Evolutionary conservation across 2,797 vertebrate species (phyloP).

Genomic region (Pitangus sulphuratus): DNA sequence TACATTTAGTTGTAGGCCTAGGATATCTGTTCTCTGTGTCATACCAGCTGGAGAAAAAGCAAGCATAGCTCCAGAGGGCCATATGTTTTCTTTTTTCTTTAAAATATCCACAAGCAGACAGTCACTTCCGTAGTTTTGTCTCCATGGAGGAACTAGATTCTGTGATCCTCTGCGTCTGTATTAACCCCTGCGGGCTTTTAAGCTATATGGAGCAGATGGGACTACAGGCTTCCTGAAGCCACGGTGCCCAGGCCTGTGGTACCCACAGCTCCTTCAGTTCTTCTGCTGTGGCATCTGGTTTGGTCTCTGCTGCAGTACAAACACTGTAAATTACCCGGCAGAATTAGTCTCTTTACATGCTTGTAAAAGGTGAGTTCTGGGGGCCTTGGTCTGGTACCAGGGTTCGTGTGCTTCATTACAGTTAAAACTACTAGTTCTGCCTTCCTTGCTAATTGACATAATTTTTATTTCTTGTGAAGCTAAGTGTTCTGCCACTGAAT

Average conservation of each 20-base stretch:
- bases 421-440: background rate
- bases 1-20: background rate
- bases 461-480: background rate
- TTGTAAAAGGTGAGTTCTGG: background rate
- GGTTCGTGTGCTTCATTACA: background rate
- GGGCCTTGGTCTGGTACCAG: background rate
- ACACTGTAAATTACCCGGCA: background rate
- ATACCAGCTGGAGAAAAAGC: slow-evolving; percentile 1
- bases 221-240: background rate
- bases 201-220: background rate
- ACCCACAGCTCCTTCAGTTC: background rate
- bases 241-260: accelerated
- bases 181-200: background rate
- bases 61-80: slow-evolving; percentile 19
- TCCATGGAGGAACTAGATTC: background rate
- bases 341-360: background rate
- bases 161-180: background rate
- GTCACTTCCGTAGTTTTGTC: slow-evolving; percentile 43
- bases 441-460: background rate
- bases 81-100: slow-evolving; percentile 60
- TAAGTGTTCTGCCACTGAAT: background rate
- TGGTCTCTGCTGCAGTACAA: background rate
- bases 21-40: background rate
- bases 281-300: background rate
- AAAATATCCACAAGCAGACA: slow-evolving; percentile 49